phyloP scores from a whole-genome alignment of 2,888 invertebrate species.

The Eustalomyia histrio region DNA sequence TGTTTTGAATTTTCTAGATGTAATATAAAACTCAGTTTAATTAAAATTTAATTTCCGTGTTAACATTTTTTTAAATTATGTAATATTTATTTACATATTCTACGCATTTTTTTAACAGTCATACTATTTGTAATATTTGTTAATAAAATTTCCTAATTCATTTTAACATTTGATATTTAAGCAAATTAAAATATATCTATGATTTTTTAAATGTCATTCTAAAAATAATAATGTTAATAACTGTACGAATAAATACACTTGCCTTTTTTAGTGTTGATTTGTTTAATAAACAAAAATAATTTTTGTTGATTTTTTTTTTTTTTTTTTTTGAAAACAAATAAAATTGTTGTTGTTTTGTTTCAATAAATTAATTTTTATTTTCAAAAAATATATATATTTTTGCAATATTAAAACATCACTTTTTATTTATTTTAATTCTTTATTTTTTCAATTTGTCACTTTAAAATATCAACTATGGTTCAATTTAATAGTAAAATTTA shows the following conservation, averaged over 20 bases:
- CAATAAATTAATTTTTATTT: neutral
- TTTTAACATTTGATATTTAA: slow-evolving; percentile 52
- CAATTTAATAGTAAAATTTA: neutral
- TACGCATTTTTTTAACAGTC: slow-evolving; percentile 11
- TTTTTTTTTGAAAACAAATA: neutral
- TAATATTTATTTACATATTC: neutral
- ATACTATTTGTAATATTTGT: neutral
- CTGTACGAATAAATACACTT: slow-evolving; percentile 25
- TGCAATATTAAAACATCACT: neutral
- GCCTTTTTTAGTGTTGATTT: slow-evolving; percentile 19
- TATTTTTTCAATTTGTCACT: neutral
- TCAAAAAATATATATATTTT: neutral
- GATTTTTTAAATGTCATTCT: slow-evolving; percentile 12
- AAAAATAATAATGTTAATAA: slow-evolving; percentile 9
- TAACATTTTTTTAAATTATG: no score
- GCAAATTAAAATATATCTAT: slow-evolving; percentile 26
- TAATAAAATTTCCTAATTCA: slow-evolving; percentile 23
- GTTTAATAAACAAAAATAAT: neutral
- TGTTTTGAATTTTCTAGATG: no score
- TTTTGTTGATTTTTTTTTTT: neutral
- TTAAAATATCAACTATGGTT: neutral
- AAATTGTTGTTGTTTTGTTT: neutral
- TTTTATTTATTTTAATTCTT: no score
- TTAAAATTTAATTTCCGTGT: no score
- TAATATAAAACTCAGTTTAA: no score